Evolutionary conservation across 2,113 vertebrate species (phyloP), one percentile per base, ranked within the genome.

Genomic region (Illadopsis cleaveri): DNA sequence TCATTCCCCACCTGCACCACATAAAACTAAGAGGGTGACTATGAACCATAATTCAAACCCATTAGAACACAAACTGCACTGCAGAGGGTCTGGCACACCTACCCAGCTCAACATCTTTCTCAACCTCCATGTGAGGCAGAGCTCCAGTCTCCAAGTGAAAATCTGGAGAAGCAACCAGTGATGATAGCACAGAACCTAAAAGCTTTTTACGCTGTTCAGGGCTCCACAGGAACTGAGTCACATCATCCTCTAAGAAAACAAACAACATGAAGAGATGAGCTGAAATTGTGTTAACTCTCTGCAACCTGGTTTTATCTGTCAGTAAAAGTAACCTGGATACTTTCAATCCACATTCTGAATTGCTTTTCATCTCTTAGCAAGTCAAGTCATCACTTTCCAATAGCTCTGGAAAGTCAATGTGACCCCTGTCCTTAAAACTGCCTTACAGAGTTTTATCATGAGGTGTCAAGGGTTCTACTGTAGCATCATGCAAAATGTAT

Each of bases 51-150:
- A 50, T n/a, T 58, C 28, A 75, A 71, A 42, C 48, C 27, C 31
- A 15, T 21, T 1, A 54, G 50, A 73, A 54, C 24, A 54, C 10
- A 33, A 61, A 37, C 10, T n/a, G n/a, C 44, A 27, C 33, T 33
- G 40, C 9, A 37, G 11, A 31, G 35, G 1, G 6, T 24, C 40
- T 71, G 54, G 44, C 18, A 57, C 27, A 82, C 97, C 86, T 91
- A 98, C 98, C 97, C 48, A 98, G 92, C 61, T 97, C 96, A 58
- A 98, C 4, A 0, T 97, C 97, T 60, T 96, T 96, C 35, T 94
- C 96, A 20, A 94, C 33, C 85, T 98, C 94, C 54, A 98, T 33
- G 10, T 62, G 70, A 60, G 99, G 98, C 92, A 99, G 86, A 70
- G 83, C 42, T 17, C 96, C 96, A 15, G 96, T 15, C 91, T 98